Percentiles rank a stretch among this genome's conserved stretches.
phyloP scores from a whole-genome alignment of 1,140 invertebrate species.

The Melipona quadrifasciata region DNA sequence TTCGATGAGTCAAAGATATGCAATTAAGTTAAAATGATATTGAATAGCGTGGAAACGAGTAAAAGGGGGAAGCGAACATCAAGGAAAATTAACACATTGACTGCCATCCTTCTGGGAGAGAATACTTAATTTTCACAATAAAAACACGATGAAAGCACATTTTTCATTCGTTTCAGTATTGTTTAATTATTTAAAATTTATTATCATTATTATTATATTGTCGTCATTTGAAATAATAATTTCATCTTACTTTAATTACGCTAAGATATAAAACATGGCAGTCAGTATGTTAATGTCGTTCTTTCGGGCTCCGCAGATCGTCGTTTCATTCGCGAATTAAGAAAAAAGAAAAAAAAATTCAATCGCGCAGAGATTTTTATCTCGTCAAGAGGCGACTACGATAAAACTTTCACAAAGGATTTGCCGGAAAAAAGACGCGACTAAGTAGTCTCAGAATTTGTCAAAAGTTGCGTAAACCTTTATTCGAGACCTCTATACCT shows the following conservation, averaged over 20 bases:
- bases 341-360: neutral
- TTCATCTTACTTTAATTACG: too few relatives aligned
- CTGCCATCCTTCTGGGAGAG: too few relatives aligned
- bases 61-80: neutral
- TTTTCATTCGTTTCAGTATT: too few relatives aligned
- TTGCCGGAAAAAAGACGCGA: conserved; percentile 20
- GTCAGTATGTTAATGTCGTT: conserved; percentile 11
- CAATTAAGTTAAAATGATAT: neutral
- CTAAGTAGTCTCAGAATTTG: conserved; percentile 2
- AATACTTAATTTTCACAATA: too few relatives aligned
- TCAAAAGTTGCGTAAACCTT: conserved; percentile 43
- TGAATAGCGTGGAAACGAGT: conserved; percentile 4
- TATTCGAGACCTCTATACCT: conserved; percentile 40
- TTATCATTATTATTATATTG: too few relatives aligned
- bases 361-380: conserved; percentile 10
- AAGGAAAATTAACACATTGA: neutral
- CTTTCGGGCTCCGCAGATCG: conserved; percentile 61
- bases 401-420: neutral
- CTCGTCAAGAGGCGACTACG: neutral
- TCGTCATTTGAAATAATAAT: too few relatives aligned
- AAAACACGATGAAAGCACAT: too few relatives aligned
- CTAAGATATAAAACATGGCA: too few relatives aligned
- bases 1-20: conserved; percentile 6
- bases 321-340: conserved; percentile 29
- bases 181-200: too few relatives aligned